A percentile compares a stretch with the other conserved stretches of the same genome.
Conservation (phyloP, 2,888 invertebrate species). For the Parnassius orleans region DNA sequence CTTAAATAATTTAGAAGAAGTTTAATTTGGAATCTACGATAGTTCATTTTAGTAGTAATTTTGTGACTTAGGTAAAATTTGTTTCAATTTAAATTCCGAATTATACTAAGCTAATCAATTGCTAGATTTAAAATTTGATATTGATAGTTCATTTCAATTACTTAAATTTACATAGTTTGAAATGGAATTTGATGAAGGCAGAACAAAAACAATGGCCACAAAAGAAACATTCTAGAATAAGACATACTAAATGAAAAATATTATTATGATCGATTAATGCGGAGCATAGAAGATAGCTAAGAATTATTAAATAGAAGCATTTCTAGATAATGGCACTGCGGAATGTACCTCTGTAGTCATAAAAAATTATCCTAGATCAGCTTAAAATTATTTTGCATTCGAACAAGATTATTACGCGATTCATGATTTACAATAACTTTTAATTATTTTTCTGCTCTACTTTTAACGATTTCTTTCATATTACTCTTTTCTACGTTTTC, state of each 20-base stretch:
- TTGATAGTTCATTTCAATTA: slow-evolving; percentile 47
- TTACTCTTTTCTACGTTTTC: slow-evolving; percentile 47
- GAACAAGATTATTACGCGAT: slow-evolving; percentile 72
- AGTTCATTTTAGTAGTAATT: slow-evolving; percentile 64
- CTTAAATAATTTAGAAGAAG: slow-evolving; percentile 77
- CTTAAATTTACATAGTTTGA: slow-evolving; percentile 34
- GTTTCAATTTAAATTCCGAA: slow-evolving; percentile 63
- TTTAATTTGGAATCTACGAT: slow-evolving; percentile 73
- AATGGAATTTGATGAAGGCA: slow-evolving; percentile 12
- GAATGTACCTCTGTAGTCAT: slow-evolving; percentile 75
- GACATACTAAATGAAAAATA: slow-evolving; percentile 19
- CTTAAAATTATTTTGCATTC: slow-evolving; percentile 67
- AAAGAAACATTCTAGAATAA: slow-evolving; percentile 15
- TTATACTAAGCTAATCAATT: slow-evolving; percentile 71
- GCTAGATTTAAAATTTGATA: slow-evolving; percentile 58
- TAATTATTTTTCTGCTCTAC: slow-evolving; percentile 52
- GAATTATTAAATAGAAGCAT: slow-evolving; percentile 64
- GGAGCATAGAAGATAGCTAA: slow-evolving; percentile 63
- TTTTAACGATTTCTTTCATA: slow-evolving; percentile 56
- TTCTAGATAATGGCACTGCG: slow-evolving; percentile 75
- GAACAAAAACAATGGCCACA: not conserved
- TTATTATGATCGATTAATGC: slow-evolving; percentile 32
- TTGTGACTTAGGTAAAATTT: slow-evolving; percentile 61
- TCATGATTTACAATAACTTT: slow-evolving; percentile 56
- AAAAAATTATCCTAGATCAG: slow-evolving; percentile 73